These are phyloP conservation scores for Chaenogobius annularis DNA, from an alignment of 2,113 vertebrate genomes.

Conservation along the genomic window DNA sequence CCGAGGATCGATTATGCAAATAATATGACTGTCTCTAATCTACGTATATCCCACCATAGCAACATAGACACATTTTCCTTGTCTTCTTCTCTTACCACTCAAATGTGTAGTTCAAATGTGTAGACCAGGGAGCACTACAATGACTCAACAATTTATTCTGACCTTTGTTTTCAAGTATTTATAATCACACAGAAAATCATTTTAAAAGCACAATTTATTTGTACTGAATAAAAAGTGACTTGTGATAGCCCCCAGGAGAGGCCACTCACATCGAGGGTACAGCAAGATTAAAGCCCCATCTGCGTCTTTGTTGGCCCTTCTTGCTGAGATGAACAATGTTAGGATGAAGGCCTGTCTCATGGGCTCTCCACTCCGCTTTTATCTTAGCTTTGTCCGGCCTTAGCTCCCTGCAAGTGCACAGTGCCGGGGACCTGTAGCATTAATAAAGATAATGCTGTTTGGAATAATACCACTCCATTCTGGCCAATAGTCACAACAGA, in stretches of 20 bases:
- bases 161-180: conserved; percentile 5
- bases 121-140: not conserved
- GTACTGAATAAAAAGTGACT: conserved; percentile 52
- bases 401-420: conserved; percentile 56
- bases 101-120: not conserved
- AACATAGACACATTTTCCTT: no score
- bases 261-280: conserved; percentile 45
- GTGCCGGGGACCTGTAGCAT: conserved; percentile 68
- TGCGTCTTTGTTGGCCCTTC: conserved; percentile 58
- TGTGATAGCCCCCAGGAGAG: conserved; percentile 37
- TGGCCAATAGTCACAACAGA: conserved; percentile 61
- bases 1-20: no score
- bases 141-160: conserved; percentile 7
- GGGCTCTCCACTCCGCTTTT: conserved; percentile 71
- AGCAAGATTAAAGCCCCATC: conserved; percentile 72
- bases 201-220: conserved; percentile 41
- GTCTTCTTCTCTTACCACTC: not conserved
- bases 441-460: conserved; percentile 78
- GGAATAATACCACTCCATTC: conserved; percentile 79
- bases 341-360: conserved; percentile 65
- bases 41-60: no score
- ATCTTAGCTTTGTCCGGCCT: conserved; percentile 69
- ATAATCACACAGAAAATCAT: conserved; percentile 12
- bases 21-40: no score
- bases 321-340: conserved; percentile 55